Conservation (phyloP, 2,113 vertebrate genomes). For the Acinonyx jubatus region DNA sequence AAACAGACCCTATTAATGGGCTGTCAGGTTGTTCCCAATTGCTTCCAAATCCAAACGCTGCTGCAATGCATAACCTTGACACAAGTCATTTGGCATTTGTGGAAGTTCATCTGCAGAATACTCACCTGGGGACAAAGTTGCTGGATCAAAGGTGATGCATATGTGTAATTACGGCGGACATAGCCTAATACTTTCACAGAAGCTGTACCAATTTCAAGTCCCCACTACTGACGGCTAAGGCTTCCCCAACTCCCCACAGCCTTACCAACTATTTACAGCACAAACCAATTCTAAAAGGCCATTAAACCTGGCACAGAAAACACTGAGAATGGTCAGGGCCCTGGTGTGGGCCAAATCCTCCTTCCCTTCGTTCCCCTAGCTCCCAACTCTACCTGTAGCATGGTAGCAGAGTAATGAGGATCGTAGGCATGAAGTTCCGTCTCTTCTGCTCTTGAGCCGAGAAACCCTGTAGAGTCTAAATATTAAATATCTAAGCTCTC, state of each 20-base stretch:
- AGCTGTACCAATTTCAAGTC: not conserved
- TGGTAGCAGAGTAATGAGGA: not conserved
- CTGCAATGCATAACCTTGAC: not conserved
- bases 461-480: not conserved
- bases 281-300: not conserved
- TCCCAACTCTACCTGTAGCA: not conserved
- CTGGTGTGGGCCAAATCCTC: not conserved
- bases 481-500: not conserved
- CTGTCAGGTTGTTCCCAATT: constrained; percentile 15
- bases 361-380: not conserved
- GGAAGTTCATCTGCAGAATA: not conserved
- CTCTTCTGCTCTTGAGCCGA: not conserved
- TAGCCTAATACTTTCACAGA: not conserved
- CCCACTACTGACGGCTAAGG: not conserved
- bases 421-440: not conserved
- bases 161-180: not conserved
- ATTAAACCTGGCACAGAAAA: not conserved
- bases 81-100: not conserved
- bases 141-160: not conserved
- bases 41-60: constrained; percentile 24
- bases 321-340: not conserved
- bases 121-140: not conserved
- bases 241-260: not conserved
- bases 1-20: constrained; percentile 51
- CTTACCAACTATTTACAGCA: not conserved